Base-by-base conservation (phyloP, 2,797 vertebrate species). In the Propithecus deckenii region DNA sequence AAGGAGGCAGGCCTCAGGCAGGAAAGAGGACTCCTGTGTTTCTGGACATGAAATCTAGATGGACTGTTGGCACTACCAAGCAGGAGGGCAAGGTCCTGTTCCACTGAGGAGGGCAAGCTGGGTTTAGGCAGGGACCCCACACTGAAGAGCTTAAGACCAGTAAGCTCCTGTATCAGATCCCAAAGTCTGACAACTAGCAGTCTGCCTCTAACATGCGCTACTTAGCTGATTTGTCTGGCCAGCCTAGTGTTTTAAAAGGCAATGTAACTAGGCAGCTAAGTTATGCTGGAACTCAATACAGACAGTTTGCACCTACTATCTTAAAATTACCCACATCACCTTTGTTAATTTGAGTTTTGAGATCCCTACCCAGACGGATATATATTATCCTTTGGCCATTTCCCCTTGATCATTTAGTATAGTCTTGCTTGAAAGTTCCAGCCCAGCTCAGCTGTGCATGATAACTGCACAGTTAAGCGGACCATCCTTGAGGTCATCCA, bases 301-400 rank as follows among this genome's bases (percentile, higher is more conserved):
- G 79, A 79, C 15, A 61, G 43, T 75, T 25, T 46, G 22, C 52
- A 59, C 79, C 22, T 63, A 78, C 72, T 93, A 12, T 78, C 50
- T 86, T 86, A 94, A 67, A 61, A 71, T 41, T 59, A 32, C 18
- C 18, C 46, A 76, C 5, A 20, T 23, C 6, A 11, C 72, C 18
- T 50, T 50, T 91, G 59, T 86, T 59, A 88, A 69, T 74, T 91
- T 67, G 85, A 86, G 43, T 63, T 86, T 41, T 78, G 80, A 94
- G 89, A 91, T 63, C 32, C 30, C 65, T 75, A 67, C 30, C 35
- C 63, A 85, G 15, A 71, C 2, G 76, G 65, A 63, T 18, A 15
- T 7, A 12, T 28, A 25, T 55, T 43, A 50, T 7, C 30, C 41
- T 89, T 75, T 72, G 59, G 61, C 48, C 50, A 50, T 78, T 89